phyloP scores from a whole-genome alignment of 2,113 vertebrate genomes.

The Pygoscelis adeliae region DNA sequence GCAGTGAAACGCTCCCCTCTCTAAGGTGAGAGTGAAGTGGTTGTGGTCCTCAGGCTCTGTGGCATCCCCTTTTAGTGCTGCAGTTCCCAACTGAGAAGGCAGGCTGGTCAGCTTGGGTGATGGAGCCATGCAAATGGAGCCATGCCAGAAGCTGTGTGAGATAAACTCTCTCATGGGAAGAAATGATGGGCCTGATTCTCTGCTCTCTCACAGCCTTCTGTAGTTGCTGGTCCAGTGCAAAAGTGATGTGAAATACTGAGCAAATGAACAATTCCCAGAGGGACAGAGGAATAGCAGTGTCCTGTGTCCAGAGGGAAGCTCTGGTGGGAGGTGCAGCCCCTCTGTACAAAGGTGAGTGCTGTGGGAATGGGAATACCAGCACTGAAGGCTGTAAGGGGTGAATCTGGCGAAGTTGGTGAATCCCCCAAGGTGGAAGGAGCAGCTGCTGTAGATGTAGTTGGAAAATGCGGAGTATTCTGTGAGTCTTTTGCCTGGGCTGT shows the following conservation, averaged over 20 bases:
- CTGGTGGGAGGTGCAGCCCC: neutral
- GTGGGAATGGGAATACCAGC: neutral
- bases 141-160: neutral
- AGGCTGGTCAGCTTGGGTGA: neutral
- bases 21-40: neutral
- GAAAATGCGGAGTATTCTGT: neutral
- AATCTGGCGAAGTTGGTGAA: neutral
- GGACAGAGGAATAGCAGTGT: neutral
- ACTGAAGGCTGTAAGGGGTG: neutral
- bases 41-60: neutral
- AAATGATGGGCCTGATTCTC: neutral
- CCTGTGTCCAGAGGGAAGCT: neutral
- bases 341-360: neutral
- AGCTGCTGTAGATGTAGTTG: neutral
- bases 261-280: neutral
- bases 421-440: neutral
- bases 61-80: neutral
- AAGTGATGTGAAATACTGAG: neutral
- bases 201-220: neutral
- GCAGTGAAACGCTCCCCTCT: neutral
- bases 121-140: neutral
- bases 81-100: rapidly evolving
- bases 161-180: neutral
- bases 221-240: neutral
- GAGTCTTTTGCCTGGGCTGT: neutral